Conservation (phyloP, 2,113 vertebrate species). For the Vanacampus margaritifer region DNA sequence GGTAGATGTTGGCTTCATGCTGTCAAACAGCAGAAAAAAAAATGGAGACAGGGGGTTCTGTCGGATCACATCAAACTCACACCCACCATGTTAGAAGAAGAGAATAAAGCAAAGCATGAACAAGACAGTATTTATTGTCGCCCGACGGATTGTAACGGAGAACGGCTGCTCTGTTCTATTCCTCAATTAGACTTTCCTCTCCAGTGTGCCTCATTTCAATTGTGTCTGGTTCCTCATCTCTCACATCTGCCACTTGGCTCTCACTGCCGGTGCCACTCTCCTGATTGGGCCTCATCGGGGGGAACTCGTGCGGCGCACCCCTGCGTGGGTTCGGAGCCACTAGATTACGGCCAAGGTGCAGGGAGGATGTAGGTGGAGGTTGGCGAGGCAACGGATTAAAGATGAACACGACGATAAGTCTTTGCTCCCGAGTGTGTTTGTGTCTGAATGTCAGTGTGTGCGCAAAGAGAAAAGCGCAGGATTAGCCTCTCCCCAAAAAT, state of each 20-base stretch:
- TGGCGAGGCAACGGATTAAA: conserved; percentile 54
- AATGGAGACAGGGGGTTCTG: conserved; percentile 49
- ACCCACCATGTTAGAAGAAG: conserved; percentile 29
- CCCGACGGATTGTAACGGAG: background rate
- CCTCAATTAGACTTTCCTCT: conserved; percentile 32
- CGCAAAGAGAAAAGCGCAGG: conserved; percentile 40
- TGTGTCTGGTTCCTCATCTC: conserved; percentile 27
- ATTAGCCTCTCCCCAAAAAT: conserved; percentile 44
- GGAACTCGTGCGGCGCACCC: conserved; percentile 22
- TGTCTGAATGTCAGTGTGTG: conserved; percentile 41
- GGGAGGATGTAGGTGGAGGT: background rate
- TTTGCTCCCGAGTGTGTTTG: conserved; percentile 49
- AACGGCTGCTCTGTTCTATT: conserved; percentile 9
- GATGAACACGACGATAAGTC: conserved; percentile 59
- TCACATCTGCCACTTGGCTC: background rate
- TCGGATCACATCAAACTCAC: conserved; percentile 63
- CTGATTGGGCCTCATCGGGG: conserved; percentile 20
- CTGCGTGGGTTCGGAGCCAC: conserved; percentile 15
- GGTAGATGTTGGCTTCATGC: conserved; percentile 39
- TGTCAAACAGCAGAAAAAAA: conserved; percentile 59
- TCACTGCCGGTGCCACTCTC: conserved; percentile 17
- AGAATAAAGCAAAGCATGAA: conserved; percentile 12
- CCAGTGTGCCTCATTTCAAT: conserved; percentile 24
- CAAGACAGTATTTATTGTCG: conserved; percentile 6
- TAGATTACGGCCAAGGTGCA: conserved; percentile 23